phyloP scores from a whole-genome alignment of 37 sponge, comb jelly and placozoan species.

The Spongilla lacustris region DNA sequence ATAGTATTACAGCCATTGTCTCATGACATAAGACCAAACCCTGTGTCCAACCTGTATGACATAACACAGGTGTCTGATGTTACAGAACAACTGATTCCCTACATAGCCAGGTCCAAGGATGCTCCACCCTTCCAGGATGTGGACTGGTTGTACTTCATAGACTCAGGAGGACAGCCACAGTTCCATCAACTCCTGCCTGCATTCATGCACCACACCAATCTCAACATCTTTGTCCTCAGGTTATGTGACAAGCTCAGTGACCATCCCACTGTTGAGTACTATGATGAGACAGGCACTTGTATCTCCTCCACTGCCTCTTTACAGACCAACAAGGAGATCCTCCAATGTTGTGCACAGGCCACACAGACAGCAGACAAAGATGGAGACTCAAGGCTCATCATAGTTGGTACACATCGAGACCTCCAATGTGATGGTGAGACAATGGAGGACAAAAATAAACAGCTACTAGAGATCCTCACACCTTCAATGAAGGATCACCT shows the following conservation, averaged over 20 bases:
- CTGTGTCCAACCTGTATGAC: no score
- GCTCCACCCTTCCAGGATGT: background rate
- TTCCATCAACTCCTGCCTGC: slow-evolving; percentile 1
- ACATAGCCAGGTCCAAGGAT: background rate
- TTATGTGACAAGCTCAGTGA: slow-evolving; percentile 1
- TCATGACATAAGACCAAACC: background rate
- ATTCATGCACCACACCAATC: background rate
- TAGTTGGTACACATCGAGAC: background rate
- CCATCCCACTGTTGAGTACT: background rate
- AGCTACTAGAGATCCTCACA: background rate
- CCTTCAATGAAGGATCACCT: background rate
- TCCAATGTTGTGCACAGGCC: background rate
- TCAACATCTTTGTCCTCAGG: background rate
- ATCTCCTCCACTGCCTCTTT: background rate
- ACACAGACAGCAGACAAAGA: background rate
- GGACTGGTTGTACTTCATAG: background rate
- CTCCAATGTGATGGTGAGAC: background rate
- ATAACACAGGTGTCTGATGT: background rate
- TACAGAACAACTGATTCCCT: background rate
- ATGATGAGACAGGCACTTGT: background rate
- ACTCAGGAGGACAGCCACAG: background rate
- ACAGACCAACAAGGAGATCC: background rate
- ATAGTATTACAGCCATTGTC: background rate
- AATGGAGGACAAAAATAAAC: background rate
- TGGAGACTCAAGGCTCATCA: background rate